Evolutionary conservation across 2,797 vertebrate species (phyloP), one percentile per base, ranked within the genome.

Genomic region (Molossus alvarezi): DNA sequence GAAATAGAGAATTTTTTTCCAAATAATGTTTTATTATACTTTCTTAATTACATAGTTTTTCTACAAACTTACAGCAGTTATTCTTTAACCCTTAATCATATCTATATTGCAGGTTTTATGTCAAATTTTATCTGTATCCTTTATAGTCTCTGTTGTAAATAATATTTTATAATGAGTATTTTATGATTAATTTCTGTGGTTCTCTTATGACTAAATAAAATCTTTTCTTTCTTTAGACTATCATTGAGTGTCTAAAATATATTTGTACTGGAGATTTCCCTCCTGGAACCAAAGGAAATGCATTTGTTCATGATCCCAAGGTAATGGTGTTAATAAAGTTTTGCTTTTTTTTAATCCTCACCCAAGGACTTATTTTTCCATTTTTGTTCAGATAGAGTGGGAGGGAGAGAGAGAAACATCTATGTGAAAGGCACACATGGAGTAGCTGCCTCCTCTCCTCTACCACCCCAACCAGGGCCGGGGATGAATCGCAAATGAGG

Each of bases 231-330:
- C 93, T 77, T 89, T 98, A 99, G 99, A 99, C 99, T 83, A 99
- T 99, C 89, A 99, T 99, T 96, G 99, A 99, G 98, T 99, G 99
- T 95, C 98, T 99, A 25, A 99, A 99, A 96, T 99, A 99, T 91
- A 98, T 99, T 95, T 99, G 98, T 92, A 98, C 99, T 80, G 99
- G 99, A 84, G 99, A 99, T 98, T 99, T 99, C 97, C 99, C 99
- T 87, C 99, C 99, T 91, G 99, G 99, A 96, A 99, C 99, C 65
- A 99, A 99, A 99, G 99, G 99, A 97, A 98, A 98, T 91, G 99
- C 99, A 11, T 99, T 99, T 98, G 99, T 99, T 92, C 99, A 99
- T 57, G 99, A 99, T 98, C 99, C 99, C 94, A 99, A 99, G 99
- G 99, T 99, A 98, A 98, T 97, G 92, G 48, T 71, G n/a, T 27